Conservation (phyloP, 2,797 vertebrate species). For the Tragopan temminckii region DNA sequence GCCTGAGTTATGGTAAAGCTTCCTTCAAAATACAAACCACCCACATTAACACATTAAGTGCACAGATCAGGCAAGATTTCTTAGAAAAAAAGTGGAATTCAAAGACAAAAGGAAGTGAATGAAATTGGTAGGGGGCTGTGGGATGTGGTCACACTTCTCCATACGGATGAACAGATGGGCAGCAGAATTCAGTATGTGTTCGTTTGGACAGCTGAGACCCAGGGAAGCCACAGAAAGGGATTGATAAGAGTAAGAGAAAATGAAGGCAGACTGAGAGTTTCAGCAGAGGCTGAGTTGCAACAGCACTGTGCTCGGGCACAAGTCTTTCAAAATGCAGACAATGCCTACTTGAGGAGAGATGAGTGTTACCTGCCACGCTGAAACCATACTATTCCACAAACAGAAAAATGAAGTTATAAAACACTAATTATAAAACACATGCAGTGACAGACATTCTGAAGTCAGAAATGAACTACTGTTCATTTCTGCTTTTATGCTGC, state of each 20-base stretch:
- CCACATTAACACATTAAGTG: not conserved
- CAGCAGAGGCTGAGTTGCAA: not conserved
- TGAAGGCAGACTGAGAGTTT: not conserved
- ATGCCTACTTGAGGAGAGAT: not conserved
- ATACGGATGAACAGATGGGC: slow-evolving; percentile 56
- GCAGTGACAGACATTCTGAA: not conserved
- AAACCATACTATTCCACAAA: not conserved
- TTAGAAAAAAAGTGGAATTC: slow-evolving; percentile 40
- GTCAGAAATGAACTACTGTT: not conserved
- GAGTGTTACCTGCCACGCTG: accelerated
- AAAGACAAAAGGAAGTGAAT: slow-evolving; percentile 60
- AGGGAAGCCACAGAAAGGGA: not conserved
- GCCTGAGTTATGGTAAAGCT: not conserved
- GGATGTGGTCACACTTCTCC: slow-evolving; percentile 51
- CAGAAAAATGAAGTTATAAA: not conserved
- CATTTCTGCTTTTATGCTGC: not conserved
- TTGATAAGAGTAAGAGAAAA: slow-evolving; percentile 13
- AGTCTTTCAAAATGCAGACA: not conserved
- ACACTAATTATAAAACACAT: not conserved
- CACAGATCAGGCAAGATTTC: not conserved
- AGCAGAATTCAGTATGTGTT: slow-evolving; percentile 35
- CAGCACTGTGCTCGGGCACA: not conserved
- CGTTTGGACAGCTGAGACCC: slow-evolving; percentile 41
- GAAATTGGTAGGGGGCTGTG: slow-evolving; percentile 64
- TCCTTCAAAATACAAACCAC: not conserved